Evolutionary conservation across 2,797 vertebrate species (phyloP), one percentile per base, ranked within the genome.

Genomic region (Gallinago stenura): DNA sequence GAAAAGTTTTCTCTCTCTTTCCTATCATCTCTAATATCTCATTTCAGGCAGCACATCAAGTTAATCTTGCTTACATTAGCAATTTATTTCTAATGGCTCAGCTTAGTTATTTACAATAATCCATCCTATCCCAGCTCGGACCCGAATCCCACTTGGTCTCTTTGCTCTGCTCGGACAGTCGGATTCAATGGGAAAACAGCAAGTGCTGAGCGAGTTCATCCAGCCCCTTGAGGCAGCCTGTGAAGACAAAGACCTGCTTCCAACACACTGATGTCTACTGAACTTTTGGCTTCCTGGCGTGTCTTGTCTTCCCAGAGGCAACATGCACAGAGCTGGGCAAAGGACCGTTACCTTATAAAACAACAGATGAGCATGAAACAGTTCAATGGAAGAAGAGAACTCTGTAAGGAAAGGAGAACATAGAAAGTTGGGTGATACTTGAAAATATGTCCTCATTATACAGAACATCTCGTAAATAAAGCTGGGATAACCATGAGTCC

Each of bases 11-110:
- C 79, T 95, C 77, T 89, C 57, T 96, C 89, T 78, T 85, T 81
- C 54, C 91, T 95, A 96, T 97, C 94, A 97, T 93, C 93, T 95
- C 85, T 94, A 96, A 96, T 92, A 97, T 98, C 96, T 97, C 92
- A 97, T 97, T 96, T 90, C 80, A 95, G 85, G 87, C 91, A 95
- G 85, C 87, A 86, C 65, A 90, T 95, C 85, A 88, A 96, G 94
- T 97, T 95, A 96, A 97, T 97, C 97, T 97, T 88, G 92, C 96
- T 97, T 97, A 88, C 81, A 96, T 96, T 95, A 94, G 94, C 97
- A 97, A 94, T 71, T 95, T 97, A 95, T 66, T 96, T 97, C 80
- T 94, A 97, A 95, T 79, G 73, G 87, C n/a, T 91, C 35, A 28
- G 66, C 82, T 93, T 58, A 79, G 89, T 90, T 95, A 89, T 94